A percentile compares a stretch with the other conserved stretches of the same genome.
Conservation (phyloP, 2,113 vertebrate species). For the Erythrocercus mccallii region DNA sequence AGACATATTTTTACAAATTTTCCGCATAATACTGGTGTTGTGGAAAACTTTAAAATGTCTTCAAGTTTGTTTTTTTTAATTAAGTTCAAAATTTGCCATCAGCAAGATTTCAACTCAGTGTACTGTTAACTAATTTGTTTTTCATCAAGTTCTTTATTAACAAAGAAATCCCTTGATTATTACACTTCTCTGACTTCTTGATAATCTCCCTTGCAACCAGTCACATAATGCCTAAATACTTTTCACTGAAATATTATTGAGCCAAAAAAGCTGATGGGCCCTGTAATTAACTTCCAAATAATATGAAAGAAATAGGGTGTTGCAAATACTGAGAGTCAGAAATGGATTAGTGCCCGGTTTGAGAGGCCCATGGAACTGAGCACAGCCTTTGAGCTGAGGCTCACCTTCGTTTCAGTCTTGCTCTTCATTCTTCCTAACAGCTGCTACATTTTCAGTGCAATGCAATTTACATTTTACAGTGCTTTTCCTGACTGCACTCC, state of each 20-base stretch:
- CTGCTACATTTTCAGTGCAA: slow-evolving; percentile 12
- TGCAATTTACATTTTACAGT: slow-evolving; percentile 43
- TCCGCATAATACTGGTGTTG: background rate
- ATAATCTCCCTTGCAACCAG: slow-evolving; percentile 69
- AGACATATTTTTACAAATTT: background rate
- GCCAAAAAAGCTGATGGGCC: slow-evolving; percentile 63
- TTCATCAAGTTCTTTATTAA: slow-evolving; percentile 76
- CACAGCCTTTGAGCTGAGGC: background rate
- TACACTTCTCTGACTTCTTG: slow-evolving; percentile 71
- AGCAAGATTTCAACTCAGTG: slow-evolving; percentile 63
- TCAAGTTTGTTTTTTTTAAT: background rate
- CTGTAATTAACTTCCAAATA: slow-evolving; percentile 73
- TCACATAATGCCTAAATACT: slow-evolving; percentile 69
- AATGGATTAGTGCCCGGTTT: background rate
- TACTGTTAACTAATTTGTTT: slow-evolving; percentile 74
- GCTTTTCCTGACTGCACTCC: slow-evolving; percentile 20
- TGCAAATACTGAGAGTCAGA: slow-evolving; percentile 17
- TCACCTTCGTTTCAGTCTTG: background rate
- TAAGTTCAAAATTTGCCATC: slow-evolving; percentile 54
- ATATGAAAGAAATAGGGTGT: slow-evolving; percentile 49
- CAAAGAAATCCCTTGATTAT: slow-evolving; percentile 71
- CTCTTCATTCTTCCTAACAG: background rate
- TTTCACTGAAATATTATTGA: slow-evolving; percentile 63
- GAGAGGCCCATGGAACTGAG: background rate
- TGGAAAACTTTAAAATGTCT: background rate